Evolutionary conservation across 2,113 vertebrate genomes (phyloP), one percentile per base, ranked within the genome.

Genomic region (Casuarius casuarius): DNA sequence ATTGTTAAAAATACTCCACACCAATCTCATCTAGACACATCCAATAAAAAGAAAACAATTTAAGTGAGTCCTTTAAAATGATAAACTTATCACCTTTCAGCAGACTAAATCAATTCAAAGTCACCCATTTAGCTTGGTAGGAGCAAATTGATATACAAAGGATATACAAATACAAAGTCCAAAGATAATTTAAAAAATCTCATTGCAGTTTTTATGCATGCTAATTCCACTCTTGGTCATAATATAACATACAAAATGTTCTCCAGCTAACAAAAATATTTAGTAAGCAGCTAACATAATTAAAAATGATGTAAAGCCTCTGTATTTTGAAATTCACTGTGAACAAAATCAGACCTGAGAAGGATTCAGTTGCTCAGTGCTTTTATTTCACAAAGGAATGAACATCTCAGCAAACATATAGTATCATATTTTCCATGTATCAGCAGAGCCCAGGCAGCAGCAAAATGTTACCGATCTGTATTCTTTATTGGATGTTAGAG

Each of bases 351-450:
- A 95, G 49, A 75, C 29, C 3, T 0, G 15, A 87, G 58, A 52
- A 92, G 12, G 46, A 68, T 72, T 96, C 54, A 75, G 58, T 84
- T 96, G 79, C 71, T 96, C 23, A 7, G 62, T 96, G 87, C 73
- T 94, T 95, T 97, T 97, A 97, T 97, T 97, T 94, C 89, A 79
- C 72, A 68, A 23, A 90, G 91, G 81, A 94, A 94, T 67, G 15
- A 96, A 95, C 87, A 97, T 95, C 56, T 90, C 1, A 1, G 89
- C 89, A 89, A 94, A 95, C 40, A 51, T 40, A 40, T 66, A 88
- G 26, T 65, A 87, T 77, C 25, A 2, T 84, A 94, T 87, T 93
- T 93, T 74, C 90, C 90, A 65, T 48, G 7, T 94, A 91, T 46
- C 76, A 91, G 89, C 91, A 89, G 75, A 92, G 85, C 81, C 73